Conservation (phyloP, 2,888 invertebrate genomes). For the Chrysolina americana region DNA sequence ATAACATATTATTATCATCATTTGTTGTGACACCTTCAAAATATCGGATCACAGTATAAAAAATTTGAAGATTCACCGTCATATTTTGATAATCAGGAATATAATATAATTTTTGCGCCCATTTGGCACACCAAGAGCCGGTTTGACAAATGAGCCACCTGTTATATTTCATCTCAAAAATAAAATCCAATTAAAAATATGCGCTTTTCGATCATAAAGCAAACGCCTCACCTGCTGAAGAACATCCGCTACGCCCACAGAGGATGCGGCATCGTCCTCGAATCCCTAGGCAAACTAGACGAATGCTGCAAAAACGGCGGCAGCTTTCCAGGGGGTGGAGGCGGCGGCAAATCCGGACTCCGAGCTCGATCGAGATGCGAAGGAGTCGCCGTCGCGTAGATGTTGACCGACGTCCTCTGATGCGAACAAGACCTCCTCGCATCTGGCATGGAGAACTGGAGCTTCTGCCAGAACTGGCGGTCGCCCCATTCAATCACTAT, state of each 20-base stretch:
- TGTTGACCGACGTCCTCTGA: constrained; percentile 79
- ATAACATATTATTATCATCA: too few relatives aligned
- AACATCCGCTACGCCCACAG: constrained; percentile 86
- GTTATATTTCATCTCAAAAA: too few relatives aligned
- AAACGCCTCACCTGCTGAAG: constrained; percentile 68
- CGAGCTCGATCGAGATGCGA: constrained; percentile 70
- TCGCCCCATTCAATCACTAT: constrained; percentile 95
- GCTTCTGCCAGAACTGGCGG: constrained; percentile 96
- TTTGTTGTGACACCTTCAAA: too few relatives aligned
- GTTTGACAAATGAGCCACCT: too few relatives aligned
- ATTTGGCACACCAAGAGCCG: too few relatives aligned
- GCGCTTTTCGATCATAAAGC: neutral
- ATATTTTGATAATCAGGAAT: too few relatives aligned
- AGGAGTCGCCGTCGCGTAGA: constrained; percentile 77
- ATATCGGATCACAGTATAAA: too few relatives aligned
- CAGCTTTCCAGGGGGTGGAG: constrained; percentile 74
- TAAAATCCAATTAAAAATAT: too few relatives aligned
- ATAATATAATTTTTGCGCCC: too few relatives aligned
- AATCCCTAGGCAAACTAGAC: constrained; percentile 70
- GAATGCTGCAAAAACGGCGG: constrained; percentile 73
- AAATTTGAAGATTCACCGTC: too few relatives aligned
- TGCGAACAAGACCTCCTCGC: constrained; percentile 76
- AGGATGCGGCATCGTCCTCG: constrained; percentile 78
- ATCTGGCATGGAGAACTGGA: constrained; percentile 92
- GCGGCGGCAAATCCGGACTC: constrained; percentile 76